Evolutionary conservation across 2,888 invertebrate species (phyloP), one percentile per base, ranked within the genome.

Genomic region (Adelognathus sp.): DNA sequence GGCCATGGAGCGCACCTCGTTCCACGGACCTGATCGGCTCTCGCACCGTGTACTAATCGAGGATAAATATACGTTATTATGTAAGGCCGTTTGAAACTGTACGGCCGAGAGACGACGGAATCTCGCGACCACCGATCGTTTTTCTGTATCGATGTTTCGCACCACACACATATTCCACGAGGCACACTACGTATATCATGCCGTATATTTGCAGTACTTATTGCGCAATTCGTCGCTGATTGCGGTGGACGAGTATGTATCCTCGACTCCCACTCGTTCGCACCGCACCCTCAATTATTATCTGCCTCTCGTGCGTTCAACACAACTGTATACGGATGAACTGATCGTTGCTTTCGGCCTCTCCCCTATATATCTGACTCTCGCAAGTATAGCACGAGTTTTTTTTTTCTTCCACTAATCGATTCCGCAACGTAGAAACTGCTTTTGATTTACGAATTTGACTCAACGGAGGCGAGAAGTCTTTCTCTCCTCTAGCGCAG

Each of bases 31-130:
- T 67, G 77, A 66, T 27, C 71, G 71, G 39, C 39, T 64, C 33
- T 46, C 61, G 41, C 21, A 63, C 36, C 18, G 9, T 18, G 16
- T 14, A 2, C 18, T 18, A 14, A 21, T 2, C 14, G 24, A 75
- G 80, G 83, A 87, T 88, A 84, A 87, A 86, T 86, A 86, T 85
- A 85, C 82, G 81, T 80, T 60, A 82, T 89, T 88, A 87, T 86
- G 79, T 86, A 88, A 88, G n/a, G 87, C 86, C 85, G 88, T 86
- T 88, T 85, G 86, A 82, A 81, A 77, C 84, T 16, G 18, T 36
- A 64, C 56, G 69, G 67, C 14, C 6, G 56, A 70, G 60, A 64
- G 46, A 31, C 29, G 41, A 50, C 60, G 72, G 60, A 52, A 75
- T 66, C n/a, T n/a, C 64, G 72, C 60, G 63, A 56, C 41, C 44